Base-by-base conservation (phyloP, 2,113 vertebrate species). In the Epinephelus lanceolatus region DNA sequence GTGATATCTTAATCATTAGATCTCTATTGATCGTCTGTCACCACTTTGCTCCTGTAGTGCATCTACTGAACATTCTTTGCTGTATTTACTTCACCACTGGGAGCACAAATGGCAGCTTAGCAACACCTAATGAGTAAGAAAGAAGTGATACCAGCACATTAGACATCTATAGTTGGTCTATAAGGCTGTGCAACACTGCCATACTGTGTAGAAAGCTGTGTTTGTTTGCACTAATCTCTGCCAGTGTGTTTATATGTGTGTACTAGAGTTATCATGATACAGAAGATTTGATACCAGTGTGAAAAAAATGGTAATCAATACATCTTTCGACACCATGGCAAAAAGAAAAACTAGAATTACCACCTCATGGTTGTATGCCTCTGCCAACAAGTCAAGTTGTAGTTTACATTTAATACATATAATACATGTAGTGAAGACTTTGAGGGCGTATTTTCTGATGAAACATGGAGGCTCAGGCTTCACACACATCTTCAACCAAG, bases 21-120 rank as follows among this genome's bases (percentile, higher is more conserved):
- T 82, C 49, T 86, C 72, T 75, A 92, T 91, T 85, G 90, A 92
- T 91, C n/a, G 6, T 66, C 78, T 88, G 87, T 89, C 82, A 85
- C 85, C 73, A 80, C 87, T 87, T 68, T 83, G 56, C 69, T 87
- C 60, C 70, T 78, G 57, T 56, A 77, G 65, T 81, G 84, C 74
- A 66, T 78, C 81, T 67, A 37, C 78, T 83, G 75, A 91, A 74
- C 76, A 59, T 65, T 66, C 66, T n/a, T 56, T 14, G 53, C 87
- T 73, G 81, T 78, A 78, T 89, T 86, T 76, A 68, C 79, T 76
- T 83, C 76, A 30, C 78, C 40, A 9, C 37, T 66, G 77, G 86
- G 65, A 83, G 74, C 40, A 78, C 27, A 80, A 68, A 77, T 59
- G 71, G 69, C 61, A 75, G 61, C 74, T 80, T 53, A 57, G 71